A percentile compares a stretch with the other conserved stretches of the same genome.
phyloP scores from a whole-genome alignment of 2,797 vertebrate species.

The Sebastiscus tertius region DNA sequence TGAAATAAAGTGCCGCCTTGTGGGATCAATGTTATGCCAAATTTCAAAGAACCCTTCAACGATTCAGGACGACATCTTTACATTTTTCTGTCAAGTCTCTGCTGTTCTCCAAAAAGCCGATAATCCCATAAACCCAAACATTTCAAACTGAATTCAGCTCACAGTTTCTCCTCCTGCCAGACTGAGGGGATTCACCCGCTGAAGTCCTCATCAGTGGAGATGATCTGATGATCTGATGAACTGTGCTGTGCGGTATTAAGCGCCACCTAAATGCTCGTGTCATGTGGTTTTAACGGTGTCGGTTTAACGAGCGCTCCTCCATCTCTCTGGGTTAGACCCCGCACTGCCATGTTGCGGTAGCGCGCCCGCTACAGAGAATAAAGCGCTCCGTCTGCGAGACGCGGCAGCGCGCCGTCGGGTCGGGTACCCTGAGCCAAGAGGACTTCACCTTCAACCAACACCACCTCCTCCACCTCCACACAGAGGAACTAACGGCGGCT shows the following conservation, averaged over 20 bases:
- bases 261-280: conserved; percentile 51
- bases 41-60: neutral
- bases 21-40: neutral
- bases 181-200: neutral
- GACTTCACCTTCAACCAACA: conserved; percentile 24
- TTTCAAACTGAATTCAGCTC: neutral
- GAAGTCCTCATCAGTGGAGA: neutral
- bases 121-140: neutral
- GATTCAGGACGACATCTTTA: neutral
- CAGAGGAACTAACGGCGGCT: conserved; percentile 35
- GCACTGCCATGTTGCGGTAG: conserved; percentile 59
- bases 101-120: neutral
- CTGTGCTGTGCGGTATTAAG: conserved; percentile 3
- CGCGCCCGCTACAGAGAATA: conserved; percentile 50
- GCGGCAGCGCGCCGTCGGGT: conserved; percentile 42
- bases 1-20: neutral
- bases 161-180: neutral
- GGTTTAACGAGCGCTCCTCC: conserved; percentile 69
- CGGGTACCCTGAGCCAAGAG: conserved; percentile 36
- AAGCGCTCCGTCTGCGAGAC: conserved; percentile 46
- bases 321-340: conserved; percentile 62
- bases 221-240: conserved; percentile 4
- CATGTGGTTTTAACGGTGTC: conserved; percentile 68
- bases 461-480: neutral
- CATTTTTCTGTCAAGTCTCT: neutral